Evolutionary conservation across 1,140 invertebrate genomes (phyloP).

Genomic region (Hypsibius dujardini): DNA sequence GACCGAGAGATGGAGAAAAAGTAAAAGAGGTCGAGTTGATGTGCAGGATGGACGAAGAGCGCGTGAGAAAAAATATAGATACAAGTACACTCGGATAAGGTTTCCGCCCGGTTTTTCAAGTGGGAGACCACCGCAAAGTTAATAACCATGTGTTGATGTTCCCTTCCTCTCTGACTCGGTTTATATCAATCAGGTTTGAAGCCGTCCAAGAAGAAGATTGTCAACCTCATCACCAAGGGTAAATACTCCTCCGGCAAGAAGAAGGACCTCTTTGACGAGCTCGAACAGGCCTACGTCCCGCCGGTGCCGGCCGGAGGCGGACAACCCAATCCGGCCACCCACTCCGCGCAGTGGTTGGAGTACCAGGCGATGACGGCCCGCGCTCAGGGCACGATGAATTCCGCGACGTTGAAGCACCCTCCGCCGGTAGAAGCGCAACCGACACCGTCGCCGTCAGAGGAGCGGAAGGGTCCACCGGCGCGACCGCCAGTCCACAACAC

Average conservation of each 20-base stretch:
- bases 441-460: not conserved
- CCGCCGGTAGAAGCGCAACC: not conserved
- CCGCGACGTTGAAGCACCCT: not conserved
- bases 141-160: too few relatives aligned
- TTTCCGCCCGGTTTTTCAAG: too few relatives aligned
- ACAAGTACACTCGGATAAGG: too few relatives aligned
- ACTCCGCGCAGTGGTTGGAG: not conserved
- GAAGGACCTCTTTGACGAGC: constrained; percentile 14
- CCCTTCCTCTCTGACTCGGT: too few relatives aligned
- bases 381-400: not conserved
- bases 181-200: constrained; percentile 9
- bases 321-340: not conserved
- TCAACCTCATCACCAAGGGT: constrained; percentile 6
- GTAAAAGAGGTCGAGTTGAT: too few relatives aligned
- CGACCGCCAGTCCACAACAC: not conserved
- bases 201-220: constrained; percentile 9
- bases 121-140: too few relatives aligned
- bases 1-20: too few relatives aligned
- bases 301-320: not conserved
- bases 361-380: not conserved
- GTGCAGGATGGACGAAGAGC: too few relatives aligned
- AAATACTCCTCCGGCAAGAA: constrained; percentile 14
- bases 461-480: not conserved
- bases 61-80: too few relatives aligned
- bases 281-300: not conserved